Conservation (phyloP, 2,888 invertebrate species). For the Synanthedon andrenaeformis region DNA sequence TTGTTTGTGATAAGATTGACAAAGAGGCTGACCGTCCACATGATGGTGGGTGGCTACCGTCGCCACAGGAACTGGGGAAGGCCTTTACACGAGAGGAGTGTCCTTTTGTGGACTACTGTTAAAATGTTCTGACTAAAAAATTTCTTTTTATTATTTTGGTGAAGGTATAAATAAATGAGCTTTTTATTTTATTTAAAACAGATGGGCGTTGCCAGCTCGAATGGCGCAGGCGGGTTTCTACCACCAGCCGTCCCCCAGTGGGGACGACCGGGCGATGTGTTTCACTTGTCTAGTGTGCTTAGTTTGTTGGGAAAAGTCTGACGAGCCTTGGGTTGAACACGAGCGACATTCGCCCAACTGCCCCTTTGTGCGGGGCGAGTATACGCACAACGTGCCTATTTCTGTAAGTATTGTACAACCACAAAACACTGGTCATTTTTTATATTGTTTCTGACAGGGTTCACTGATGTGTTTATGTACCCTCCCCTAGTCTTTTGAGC, state of each 20-base stretch:
- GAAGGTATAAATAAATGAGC: too few species aligned
- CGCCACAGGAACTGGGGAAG: background rate
- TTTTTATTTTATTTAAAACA: slow-evolving; percentile 23
- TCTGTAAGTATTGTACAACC: slow-evolving; percentile 57
- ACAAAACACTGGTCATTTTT: background rate
- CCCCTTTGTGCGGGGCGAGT: slow-evolving; percentile 94
- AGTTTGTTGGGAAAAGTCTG: slow-evolving; percentile 96
- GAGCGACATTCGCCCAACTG: slow-evolving; percentile 94
- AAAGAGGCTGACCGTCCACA: background rate
- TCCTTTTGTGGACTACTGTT: too few species aligned
- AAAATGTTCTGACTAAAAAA: too few species aligned
- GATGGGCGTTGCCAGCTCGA: slow-evolving; percentile 94
- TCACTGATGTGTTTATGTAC: too few species aligned
- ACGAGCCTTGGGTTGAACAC: slow-evolving; percentile 98
- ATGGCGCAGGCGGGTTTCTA: slow-evolving; percentile 98
- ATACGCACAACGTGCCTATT: slow-evolving; percentile 94
- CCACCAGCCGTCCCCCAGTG: slow-evolving; percentile 90
- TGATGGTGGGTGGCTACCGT: background rate
- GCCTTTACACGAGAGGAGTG: too few species aligned
- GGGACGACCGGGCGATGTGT: slow-evolving; percentile 96
- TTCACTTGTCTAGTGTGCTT: slow-evolving; percentile 95
- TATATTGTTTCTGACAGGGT: background rate
- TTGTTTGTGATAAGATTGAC: background rate
- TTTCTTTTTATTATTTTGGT: too few species aligned
- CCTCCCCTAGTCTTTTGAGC: background rate